A percentile compares a stretch with the other conserved stretches of the same genome.
phyloP scores from a whole-genome alignment of 2,888 invertebrate genomes.

The Himalopsyche tibetana region DNA sequence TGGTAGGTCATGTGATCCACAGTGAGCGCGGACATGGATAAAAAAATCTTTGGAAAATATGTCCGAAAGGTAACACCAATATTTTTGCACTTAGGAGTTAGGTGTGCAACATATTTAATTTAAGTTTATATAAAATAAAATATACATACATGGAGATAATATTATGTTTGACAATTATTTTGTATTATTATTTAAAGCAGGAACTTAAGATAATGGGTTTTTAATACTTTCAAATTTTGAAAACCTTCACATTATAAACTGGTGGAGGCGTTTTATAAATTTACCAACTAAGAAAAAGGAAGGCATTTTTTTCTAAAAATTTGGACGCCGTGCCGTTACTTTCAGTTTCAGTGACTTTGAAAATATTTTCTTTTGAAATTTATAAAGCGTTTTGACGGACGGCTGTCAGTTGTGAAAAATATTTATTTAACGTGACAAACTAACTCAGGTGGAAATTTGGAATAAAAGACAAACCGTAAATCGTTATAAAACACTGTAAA shows the following conservation, averaged over 20 bases:
- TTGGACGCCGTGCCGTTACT: background rate
- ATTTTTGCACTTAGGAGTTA: background rate
- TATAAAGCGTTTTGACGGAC: conserved; percentile 45
- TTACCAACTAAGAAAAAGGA: background rate
- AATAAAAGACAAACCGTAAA: no score
- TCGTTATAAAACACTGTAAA: no score
- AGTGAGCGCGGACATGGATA: no score
- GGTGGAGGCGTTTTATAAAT: background rate
- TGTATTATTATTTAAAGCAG: background rate
- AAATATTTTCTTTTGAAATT: conserved; percentile 29
- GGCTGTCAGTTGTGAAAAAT: conserved; percentile 55
- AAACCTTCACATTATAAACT: conserved; percentile 1
- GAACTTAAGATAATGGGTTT: background rate
- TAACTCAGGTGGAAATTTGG: background rate
- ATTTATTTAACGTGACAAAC: conserved; percentile 53
- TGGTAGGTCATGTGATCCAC: no score
- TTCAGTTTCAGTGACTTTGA: conserved; percentile 23
- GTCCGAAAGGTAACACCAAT: background rate
- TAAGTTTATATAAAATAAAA: no score
- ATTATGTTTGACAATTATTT: background rate
- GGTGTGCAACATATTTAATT: no score
- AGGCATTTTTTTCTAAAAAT: background rate
- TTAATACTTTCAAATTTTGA: background rate
- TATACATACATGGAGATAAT: no score
- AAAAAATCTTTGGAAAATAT: no score